Percentiles rank a stretch among this genome's conserved stretches.
Evolutionary conservation across 1,140 invertebrate species (phyloP).

Genomic region (Scaptomyza hsui): DNA sequence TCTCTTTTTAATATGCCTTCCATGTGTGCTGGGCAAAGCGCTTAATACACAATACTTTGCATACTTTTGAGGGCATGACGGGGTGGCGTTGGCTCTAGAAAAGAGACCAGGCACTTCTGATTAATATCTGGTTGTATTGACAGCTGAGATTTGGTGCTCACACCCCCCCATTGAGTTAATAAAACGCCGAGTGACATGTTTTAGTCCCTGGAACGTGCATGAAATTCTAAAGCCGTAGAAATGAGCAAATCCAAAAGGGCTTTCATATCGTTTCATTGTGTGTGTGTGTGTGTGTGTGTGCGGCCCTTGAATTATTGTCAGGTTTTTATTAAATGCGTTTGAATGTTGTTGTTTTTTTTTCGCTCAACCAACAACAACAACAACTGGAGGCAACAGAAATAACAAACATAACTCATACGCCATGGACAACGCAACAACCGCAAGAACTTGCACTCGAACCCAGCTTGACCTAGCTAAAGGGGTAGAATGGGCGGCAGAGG

Average conservation of each 20-base stretch:
- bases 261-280: constrained; percentile 19
- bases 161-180: constrained; percentile 66
- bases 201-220: constrained; percentile 55
- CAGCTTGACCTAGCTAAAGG: constrained; percentile 20
- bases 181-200: constrained; percentile 72
- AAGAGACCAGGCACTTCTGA: constrained; percentile 51
- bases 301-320: constrained; percentile 35
- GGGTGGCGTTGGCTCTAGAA: constrained; percentile 23
- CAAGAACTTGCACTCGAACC: constrained; percentile 43
- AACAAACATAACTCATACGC: constrained; percentile 64
- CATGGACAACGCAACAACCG: constrained; percentile 51
- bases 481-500: constrained; percentile 13
- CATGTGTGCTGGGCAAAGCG: constrained; percentile 43
- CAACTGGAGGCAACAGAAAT: constrained; percentile 17
- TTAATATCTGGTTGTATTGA: constrained; percentile 79
- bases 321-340: constrained; percentile 25
- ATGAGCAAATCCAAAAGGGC: constrained; percentile 38
- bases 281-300: constrained; percentile 18
- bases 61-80: constrained; percentile 30
- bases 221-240: constrained; percentile 47
- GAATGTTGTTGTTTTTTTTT: constrained; percentile 31
- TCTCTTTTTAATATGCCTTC: constrained; percentile 71
- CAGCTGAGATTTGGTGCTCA: constrained; percentile 71
- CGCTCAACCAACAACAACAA: constrained; percentile 1
- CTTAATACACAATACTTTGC: constrained; percentile 57